Evolutionary conservation across 1,140 invertebrate species (phyloP), one percentile per base, ranked within the genome.

Genomic region (Sycophaga agraensis): DNA sequence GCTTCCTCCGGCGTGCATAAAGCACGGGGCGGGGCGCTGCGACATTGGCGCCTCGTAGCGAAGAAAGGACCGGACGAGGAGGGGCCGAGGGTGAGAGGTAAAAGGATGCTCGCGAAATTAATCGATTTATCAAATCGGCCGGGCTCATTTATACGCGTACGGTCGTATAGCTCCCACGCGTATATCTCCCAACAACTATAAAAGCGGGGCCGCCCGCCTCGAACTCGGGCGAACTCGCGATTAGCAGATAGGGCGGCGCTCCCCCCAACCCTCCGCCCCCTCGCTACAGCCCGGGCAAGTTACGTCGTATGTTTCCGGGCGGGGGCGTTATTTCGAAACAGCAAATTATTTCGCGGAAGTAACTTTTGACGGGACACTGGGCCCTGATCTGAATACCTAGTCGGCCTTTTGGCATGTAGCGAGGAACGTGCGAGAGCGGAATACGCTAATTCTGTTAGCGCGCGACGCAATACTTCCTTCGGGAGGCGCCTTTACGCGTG

Each of bases 281-380:
- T 24, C 34, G 28, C 28, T 31, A 31, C 28, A 4, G 39, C 40
- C 45, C 45, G 51, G 16, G n/a, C n/a, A 63, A 63, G 60, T 63
- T 63, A 31, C 53, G 26, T 43, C 53, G 46, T 56, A 63, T 43
- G 53, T 63, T 56, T 63, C 37, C 53, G 31, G 14, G 19, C 62
- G 49, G 61, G 43, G 53, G 59, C 35, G 61, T 65, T 63, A 70
- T 73, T 73, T 71, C 70, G 63, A 71, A 72, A 64, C 66, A 65
- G 65, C 62, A 71, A 72, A 73, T 77, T 73, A 77, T 71, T 73
- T 73, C 70, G 28, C 43, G 45, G 54, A 39, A 53, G 57, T 12
- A 63, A 66, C 59, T 65, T 65, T 61, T 61, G 64, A 62, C 64
- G 54, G 49, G 55, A 40, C 34, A 57, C 57, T 65, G 51, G 40